Evolutionary conservation across 2,888 invertebrate species (phyloP).

Genomic region (Teinopalpus imperialis): DNA sequence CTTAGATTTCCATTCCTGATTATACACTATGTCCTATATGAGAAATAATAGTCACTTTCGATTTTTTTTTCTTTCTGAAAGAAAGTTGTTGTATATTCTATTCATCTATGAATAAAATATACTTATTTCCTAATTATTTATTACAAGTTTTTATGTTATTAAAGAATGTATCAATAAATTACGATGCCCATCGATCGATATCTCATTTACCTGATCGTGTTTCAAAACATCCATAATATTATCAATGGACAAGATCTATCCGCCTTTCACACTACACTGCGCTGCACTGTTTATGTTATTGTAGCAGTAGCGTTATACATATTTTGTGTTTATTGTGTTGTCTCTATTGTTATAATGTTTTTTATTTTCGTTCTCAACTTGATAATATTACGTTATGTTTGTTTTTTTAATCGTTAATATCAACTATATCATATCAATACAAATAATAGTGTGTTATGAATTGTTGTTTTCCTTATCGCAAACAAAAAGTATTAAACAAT

Average conservation of each 20-base stretch:
- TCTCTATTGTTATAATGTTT: slow-evolving; percentile 12
- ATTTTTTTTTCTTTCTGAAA: no score
- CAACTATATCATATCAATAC: no score
- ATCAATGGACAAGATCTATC: slow-evolving; percentile 18
- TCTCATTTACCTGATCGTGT: slow-evolving; percentile 12
- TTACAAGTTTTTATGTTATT: no score
- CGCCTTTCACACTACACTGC: slow-evolving; percentile 9
- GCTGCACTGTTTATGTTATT: slow-evolving; percentile 6
- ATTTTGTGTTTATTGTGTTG: slow-evolving; percentile 10
- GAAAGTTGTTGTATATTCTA: no score
- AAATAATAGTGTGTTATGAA: no score
- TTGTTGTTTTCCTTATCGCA: no score
- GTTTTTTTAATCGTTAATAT: slow-evolving; percentile 7
- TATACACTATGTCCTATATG: no score
- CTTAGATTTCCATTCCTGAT: no score
- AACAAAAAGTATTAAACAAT: no score
- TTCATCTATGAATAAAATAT: no score
- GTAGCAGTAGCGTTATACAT: slow-evolving; percentile 11
- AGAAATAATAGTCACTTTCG: no score
- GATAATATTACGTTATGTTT: slow-evolving; percentile 17
- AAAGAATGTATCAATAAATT: slow-evolving; percentile 13
- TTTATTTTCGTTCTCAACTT: slow-evolving; percentile 7
- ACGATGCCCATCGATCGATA: slow-evolving; percentile 4
- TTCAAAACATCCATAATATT: slow-evolving; percentile 20
- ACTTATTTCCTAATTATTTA: no score